Conservation (phyloP, 2,113 vertebrate genomes). For the Periophthalmodon schlosseri region DNA sequence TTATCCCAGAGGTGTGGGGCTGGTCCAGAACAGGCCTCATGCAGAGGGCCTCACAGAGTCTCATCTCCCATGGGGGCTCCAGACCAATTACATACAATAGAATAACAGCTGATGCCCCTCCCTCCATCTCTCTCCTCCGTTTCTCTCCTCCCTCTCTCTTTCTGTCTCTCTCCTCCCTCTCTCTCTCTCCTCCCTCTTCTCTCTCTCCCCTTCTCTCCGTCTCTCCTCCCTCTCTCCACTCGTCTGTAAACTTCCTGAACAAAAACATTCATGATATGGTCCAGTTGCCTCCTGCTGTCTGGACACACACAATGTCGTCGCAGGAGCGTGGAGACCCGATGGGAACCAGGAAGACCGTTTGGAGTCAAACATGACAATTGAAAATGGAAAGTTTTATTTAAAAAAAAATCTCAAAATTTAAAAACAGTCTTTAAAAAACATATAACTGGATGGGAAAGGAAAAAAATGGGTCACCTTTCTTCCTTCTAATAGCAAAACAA, state of each 20-base stretch:
- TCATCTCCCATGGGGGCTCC: no score
- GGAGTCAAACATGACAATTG: no score
- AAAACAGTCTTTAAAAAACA: no score
- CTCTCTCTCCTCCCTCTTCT: slow-evolving; percentile 71
- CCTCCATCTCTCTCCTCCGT: slow-evolving; percentile 71
- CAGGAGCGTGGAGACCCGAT: slow-evolving; percentile 56
- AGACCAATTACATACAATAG: no score
- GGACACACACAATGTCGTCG: slow-evolving; percentile 61
- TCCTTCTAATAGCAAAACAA: no score
- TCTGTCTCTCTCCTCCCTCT: slow-evolving; percentile 51
- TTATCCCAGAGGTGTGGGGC: no score
- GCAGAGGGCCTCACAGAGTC: slow-evolving; percentile 66
- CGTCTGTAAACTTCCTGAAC: slow-evolving; percentile 74
- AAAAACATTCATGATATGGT: slow-evolving; percentile 77
- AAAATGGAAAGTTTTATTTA: no score
- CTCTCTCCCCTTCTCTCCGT: slow-evolving; percentile 61
- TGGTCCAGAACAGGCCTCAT: slow-evolving; percentile 62
- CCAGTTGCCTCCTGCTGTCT: slow-evolving; percentile 66
- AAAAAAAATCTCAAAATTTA: no score
- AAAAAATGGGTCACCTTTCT: no score
- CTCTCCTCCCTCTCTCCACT: slow-evolving; percentile 68
- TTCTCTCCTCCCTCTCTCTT: slow-evolving; percentile 72
- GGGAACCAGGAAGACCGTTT: slow-evolving; percentile 28
- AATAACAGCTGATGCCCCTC: slow-evolving; percentile 41
- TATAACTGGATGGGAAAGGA: no score